Evolutionary conservation across 2,888 invertebrate species (phyloP), one percentile per base, ranked within the genome.

Genomic region (Scelioninae gen. 2): DNA sequence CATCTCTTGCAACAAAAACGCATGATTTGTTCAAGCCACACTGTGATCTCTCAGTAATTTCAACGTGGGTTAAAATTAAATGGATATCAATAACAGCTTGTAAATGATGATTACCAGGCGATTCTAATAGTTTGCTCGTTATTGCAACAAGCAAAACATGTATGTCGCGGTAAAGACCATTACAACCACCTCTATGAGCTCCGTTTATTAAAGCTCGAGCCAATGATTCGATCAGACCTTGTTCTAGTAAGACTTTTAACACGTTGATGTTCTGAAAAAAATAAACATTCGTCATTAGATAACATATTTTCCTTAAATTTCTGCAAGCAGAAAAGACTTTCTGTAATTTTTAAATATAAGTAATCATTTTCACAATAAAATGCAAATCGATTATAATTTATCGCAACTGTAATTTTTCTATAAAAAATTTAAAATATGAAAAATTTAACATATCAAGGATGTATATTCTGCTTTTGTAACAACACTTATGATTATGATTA

Each of bases 11-110:
- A 7, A 85, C 85, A 15, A 77, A 81, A 45, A 86, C 85, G 79
- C 88, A 87, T 39, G 73, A 81, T 16, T 82, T 82, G 15, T 80
- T 81, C 45, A 79, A 78, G 0, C 83, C 85, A 60, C 87, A 86
- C 64, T 83, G 80, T 43, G 81, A 77, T 78, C 85, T 78, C 74
- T 87, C 87, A 43, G 80, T 80, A 16, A 86, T 74, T 77, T 88
- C 87, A 39, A 89, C 83, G 83, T 89, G 90, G 63, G 88, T 87
- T 75, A 91, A 84, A 82, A 89, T 87, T 78, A 89, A 85, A 81
- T 91, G 90, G 31, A 91, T 84, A 77, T 91, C 91, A 19, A 87
- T 84, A 43, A 90, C 84, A 9, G 87, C 85, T 79, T 88, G 88
- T 81, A 87, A 86, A 39, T 87, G 83, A 73, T 86, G 83, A 69